These are phyloP conservation scores for Pogonognathellus flavescens DNA, from an alignment of 1,140 invertebrate species.

Conservation along the genomic window DNA sequence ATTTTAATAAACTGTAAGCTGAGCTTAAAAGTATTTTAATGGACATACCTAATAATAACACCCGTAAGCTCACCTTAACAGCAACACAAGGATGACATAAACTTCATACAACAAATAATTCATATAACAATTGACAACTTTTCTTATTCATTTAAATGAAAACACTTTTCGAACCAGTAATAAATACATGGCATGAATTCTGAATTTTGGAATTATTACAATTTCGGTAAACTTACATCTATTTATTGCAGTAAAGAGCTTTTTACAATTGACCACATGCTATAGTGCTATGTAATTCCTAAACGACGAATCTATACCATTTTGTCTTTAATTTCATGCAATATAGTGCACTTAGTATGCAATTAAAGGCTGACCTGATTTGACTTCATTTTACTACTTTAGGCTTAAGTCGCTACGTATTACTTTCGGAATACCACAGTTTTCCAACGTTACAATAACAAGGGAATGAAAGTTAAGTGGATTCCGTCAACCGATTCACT, in stretches of 20 bases:
- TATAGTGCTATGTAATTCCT: no score
- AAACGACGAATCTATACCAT: no score
- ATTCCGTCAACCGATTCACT: background rate
- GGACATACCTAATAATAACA: no score
- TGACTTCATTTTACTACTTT: background rate
- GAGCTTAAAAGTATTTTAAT: no score
- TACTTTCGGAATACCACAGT: conserved; percentile 1
- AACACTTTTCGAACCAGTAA: background rate
- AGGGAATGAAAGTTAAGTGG: background rate
- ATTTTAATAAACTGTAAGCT: no score
- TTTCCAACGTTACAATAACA: conserved; percentile 11
- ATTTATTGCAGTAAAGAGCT: background rate
- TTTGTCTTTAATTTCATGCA: no score
- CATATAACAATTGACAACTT: no score
- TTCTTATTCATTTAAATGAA: background rate
- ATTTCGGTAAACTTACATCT: background rate
- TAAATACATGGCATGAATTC: background rate
- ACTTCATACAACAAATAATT: no score
- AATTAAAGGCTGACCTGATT: background rate
- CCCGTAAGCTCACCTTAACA: no score
- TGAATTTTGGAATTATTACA: background rate
- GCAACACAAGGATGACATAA: no score
- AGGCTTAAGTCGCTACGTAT: background rate
- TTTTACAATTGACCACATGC: no score
- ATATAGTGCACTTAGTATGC: no score